Base-by-base conservation (phyloP, 1,140 invertebrate species). In the Drosophila paulistorum region DNA sequence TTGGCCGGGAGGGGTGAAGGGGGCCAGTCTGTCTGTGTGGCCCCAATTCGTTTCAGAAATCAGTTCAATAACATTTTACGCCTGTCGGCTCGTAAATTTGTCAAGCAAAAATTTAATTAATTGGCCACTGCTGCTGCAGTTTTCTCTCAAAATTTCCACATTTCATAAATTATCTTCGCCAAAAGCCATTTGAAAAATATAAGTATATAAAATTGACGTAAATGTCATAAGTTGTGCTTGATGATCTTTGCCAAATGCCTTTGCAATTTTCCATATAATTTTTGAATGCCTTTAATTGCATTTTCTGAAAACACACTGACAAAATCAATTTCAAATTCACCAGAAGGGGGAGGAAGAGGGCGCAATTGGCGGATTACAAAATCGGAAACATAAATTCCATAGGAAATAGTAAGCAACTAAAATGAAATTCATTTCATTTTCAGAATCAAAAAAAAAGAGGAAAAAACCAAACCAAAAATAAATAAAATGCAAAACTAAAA, bases 11-110 rank as follows among this genome's bases (percentile, higher is more conserved):
- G 17, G 58, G n/a, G 1, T 11, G 20, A 26, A 13, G 20, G 17
- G 20, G 14, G 20, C 1, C 35, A 20, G 10, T 51, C 5, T 39
- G 17, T 14, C 4, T 60, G 11, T 30, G 55, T 81, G 85, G 68
- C 85, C 84, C 81, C 80, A 89, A 90, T 89, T 71, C 65, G 54
- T 59, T 67, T 68, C 77, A 74, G 66, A 83, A 89, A 84, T 89
- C 85, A 84, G 84, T 89, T 89, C 84, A 89, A 84, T 89, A 89
- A 63, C 85, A 90, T 84, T 81, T 76, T 66, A 74, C 74, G 79
- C 71, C 75, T 84, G 76, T 69, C 77, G 64, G 72, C 77, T 84
- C 84, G 81, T 89, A 84, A 84, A 89, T 79, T 81, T 81, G 74
- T 84, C 77, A 79, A 59, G 42, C 48, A 62, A 78, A 74, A 83